phyloP scores from a whole-genome alignment of 2,113 vertebrate genomes.

The Scalopus aquaticus region DNA sequence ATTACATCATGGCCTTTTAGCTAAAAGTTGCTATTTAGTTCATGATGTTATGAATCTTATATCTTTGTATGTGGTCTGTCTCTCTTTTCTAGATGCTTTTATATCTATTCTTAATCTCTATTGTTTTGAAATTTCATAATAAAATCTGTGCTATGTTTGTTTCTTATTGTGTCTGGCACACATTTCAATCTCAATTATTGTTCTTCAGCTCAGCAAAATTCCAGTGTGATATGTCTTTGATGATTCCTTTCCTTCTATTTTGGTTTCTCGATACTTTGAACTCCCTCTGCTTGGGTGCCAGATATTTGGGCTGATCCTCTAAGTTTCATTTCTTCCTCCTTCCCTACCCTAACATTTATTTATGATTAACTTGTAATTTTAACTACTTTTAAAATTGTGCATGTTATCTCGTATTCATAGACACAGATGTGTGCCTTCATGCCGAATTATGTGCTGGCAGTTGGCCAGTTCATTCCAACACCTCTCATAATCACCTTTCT shows the following conservation, averaged over 20 bases:
- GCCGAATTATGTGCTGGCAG: neutral
- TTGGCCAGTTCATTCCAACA: neutral
- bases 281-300: neutral
- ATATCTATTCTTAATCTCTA: neutral
- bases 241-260: neutral
- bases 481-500: neutral
- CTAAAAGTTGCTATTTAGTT: neutral
- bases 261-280: neutral
- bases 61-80: neutral
- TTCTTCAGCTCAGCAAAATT: neutral
- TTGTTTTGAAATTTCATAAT: slow-evolving; percentile 1
- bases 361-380: neutral
- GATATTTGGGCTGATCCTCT: neutral
- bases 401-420: neutral
- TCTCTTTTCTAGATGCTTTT: neutral
- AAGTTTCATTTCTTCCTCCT: neutral
- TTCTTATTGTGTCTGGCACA: neutral
- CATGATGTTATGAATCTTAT: neutral
- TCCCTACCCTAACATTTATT: neutral
- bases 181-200: neutral
- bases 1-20: neutral
- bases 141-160: neutral
- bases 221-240: neutral
- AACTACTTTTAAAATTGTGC: neutral
- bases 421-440: neutral